phyloP scores from a whole-genome alignment of 2,888 invertebrate genomes.

The Acanthococcus lagerstroemiae region DNA sequence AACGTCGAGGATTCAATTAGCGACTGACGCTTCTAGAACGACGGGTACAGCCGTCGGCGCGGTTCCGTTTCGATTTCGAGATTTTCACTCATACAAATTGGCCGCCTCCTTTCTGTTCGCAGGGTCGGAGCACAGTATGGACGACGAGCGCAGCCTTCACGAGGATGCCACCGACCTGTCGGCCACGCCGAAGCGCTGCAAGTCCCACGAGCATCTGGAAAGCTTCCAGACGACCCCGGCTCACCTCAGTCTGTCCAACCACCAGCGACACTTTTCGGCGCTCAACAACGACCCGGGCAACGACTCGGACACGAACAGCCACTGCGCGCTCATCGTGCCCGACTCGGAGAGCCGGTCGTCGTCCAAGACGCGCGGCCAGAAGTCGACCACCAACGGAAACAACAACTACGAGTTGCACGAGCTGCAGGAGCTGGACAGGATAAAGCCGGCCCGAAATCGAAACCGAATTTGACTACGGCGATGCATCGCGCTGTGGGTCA shows the following conservation, averaged over 20 bases:
- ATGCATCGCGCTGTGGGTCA: slow-evolving; percentile 36
- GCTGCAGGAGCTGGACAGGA: slow-evolving; percentile 42
- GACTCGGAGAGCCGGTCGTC: slow-evolving; percentile 40
- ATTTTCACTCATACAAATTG: too few relatives aligned
- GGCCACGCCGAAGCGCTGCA: slow-evolving; percentile 15
- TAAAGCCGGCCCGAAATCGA: slow-evolving; percentile 37
- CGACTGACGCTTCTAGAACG: too few relatives aligned
- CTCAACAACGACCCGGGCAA: slow-evolving; percentile 41
- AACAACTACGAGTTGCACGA: slow-evolving; percentile 72
- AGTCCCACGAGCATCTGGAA: slow-evolving; percentile 9
- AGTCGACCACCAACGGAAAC: slow-evolving; percentile 47
- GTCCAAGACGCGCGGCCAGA: background rate
- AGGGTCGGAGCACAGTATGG: slow-evolving; percentile 12
- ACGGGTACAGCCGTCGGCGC: too few relatives aligned
- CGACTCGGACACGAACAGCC: slow-evolving; percentile 51
- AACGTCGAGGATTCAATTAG: too few relatives aligned
- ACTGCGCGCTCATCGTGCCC: slow-evolving; percentile 47
- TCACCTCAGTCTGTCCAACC: slow-evolving; percentile 12
- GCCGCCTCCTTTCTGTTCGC: too few relatives aligned
- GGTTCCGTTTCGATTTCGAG: too few relatives aligned
- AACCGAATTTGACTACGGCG: slow-evolving; percentile 40
- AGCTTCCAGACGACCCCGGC: slow-evolving; percentile 6
- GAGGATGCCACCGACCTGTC: slow-evolving; percentile 16
- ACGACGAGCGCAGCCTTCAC: slow-evolving; percentile 6
- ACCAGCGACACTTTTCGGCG: slow-evolving; percentile 12